A percentile compares a stretch with the other conserved stretches of the same genome.
phyloP scores from a whole-genome alignment of 2,888 invertebrate species.

The Spialia ferax region DNA sequence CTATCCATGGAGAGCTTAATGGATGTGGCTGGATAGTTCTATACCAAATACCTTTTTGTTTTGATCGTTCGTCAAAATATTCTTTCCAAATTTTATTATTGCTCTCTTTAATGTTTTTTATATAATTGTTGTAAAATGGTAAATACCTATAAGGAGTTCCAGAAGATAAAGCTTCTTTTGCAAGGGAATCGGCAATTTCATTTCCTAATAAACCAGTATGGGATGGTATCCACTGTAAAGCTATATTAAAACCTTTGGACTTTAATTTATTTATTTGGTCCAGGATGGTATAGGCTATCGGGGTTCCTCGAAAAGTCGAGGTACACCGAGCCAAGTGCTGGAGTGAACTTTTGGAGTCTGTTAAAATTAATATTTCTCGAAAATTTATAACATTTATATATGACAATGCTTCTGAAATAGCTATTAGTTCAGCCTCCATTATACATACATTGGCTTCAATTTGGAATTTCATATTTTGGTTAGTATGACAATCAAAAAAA shows the following conservation, averaged over 20 bases:
- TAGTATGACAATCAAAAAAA: too few species aligned
- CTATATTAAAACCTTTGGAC: background rate
- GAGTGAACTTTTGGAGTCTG: slow-evolving; percentile 41
- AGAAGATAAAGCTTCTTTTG: too few species aligned
- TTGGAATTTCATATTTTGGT: too few species aligned
- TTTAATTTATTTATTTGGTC: background rate
- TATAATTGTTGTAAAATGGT: too few species aligned
- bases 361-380: slow-evolving; percentile 34
- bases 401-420: slow-evolving; percentile 41
- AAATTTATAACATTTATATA: slow-evolving; percentile 21
- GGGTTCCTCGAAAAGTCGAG: slow-evolving; percentile 41
- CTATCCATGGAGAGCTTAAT: background rate
- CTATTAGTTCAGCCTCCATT: too few species aligned
- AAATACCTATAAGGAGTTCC: too few species aligned
- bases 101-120: background rate
- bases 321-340: slow-evolving; percentile 44
- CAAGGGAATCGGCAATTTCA: too few species aligned
- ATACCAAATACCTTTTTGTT: background rate
- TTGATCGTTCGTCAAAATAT: background rate
- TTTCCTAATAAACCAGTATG: too few species aligned
- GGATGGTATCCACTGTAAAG: slow-evolving; percentile 3
- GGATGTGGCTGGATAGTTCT: background rate
- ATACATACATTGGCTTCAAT: too few species aligned
- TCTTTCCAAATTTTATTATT: background rate
- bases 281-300: slow-evolving; percentile 40